phyloP scores from a whole-genome alignment of 2,113 vertebrate species.

The Sciurus niger region DNA sequence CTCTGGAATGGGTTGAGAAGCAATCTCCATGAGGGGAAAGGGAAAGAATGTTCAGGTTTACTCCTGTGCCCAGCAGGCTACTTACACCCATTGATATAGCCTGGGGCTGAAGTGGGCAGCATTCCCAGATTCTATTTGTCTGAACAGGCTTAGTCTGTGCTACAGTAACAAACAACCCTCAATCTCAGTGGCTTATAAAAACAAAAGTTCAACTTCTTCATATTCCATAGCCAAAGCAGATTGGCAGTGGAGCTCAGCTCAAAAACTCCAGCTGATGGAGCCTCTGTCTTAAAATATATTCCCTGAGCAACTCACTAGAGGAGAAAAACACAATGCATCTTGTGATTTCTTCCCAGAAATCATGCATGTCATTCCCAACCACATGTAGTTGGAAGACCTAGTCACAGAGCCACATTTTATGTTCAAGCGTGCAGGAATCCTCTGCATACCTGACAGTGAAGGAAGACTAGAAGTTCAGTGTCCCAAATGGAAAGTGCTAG shows the following conservation, averaged over 20 bases:
- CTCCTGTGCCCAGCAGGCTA: background rate
- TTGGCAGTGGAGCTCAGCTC: background rate
- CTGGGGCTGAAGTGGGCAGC: too few relatives aligned
- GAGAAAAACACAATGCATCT: background rate
- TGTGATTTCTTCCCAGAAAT: background rate
- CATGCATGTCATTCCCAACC: background rate
- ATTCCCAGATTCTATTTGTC: background rate
- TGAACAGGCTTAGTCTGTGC: background rate
- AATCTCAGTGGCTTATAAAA: background rate
- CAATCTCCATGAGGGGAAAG: background rate
- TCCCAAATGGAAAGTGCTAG: background rate
- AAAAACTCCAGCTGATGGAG: background rate
- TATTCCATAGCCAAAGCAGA: background rate
- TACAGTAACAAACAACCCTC: background rate
- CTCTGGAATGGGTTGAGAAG: background rate
- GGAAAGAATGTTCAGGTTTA: background rate
- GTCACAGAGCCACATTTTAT: background rate
- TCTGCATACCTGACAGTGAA: background rate
- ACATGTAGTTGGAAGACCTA: background rate
- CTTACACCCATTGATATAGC: background rate
- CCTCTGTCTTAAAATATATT: background rate
- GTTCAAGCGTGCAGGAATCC: background rate
- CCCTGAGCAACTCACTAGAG: background rate
- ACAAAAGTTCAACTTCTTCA: background rate
- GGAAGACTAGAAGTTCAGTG: background rate